Base-by-base conservation (phyloP, 1,140 invertebrate species). In the Temnothorax nylanderi region DNA sequence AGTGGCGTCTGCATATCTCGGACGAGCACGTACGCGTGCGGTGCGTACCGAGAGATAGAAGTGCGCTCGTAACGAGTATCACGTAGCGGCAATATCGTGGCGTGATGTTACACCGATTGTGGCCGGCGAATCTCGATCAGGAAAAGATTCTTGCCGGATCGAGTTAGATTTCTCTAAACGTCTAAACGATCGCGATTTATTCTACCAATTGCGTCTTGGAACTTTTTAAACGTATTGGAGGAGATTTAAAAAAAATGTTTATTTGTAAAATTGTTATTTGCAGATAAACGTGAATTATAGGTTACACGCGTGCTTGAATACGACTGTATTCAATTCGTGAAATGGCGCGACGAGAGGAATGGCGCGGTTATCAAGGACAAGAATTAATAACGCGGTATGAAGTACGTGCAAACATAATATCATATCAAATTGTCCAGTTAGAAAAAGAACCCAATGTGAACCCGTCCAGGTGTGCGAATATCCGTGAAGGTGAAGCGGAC, bases 361-460 rank as follows among this genome's bases (percentile, higher is more conserved):
- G n/a, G 26, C 5, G 62, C 49, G 47, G 18, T 64, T 71, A 11
- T 51, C 32, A 34, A 80, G 60, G 47, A 11, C 51, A 62, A 41
- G 58, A 89, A 76, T 77, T 87, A 90, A 89, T 89, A 86, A 85
- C 51, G 51, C 67, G 37, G 8, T 26, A 49, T 69, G 41, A 71
- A 87, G 86, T 87, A 65, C 86, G 49, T 51, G 88, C 86, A 92
- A 91, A 93, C 75, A 90, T 91, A 90, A 93, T 92, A 92, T 89
- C 77, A 72, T 32, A 81, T 89, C 67, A 37, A 85, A 82, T 75
- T 75, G 51, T 65, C 67, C 88, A 87, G 86, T 91, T 34, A 76
- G 58, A 88, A 77, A 87, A 88, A 91, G 89, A 89, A 26, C 37
- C 37, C 88, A 86, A 87, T 93, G 92, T 89, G 90, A 93, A 93